These are phyloP conservation scores for Drosophila fuyamai DNA, from an alignment of 1,140 invertebrate species.

Conservation along the genomic window DNA sequence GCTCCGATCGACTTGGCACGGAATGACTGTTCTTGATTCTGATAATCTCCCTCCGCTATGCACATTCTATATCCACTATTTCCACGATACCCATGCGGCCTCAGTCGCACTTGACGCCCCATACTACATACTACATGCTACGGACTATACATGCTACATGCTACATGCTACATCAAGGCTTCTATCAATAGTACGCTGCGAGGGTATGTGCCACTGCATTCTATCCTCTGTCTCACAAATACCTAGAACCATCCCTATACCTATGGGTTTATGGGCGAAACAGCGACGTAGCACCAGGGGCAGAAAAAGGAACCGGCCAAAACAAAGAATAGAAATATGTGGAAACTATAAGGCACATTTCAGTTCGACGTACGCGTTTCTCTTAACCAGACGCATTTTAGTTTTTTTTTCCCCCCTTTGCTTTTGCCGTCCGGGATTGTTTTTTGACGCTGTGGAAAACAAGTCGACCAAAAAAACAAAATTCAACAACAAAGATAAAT, in stretches of 20 bases:
- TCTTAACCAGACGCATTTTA: constrained; percentile 63
- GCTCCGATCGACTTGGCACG: too few relatives aligned
- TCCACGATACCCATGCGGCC: constrained; percentile 3
- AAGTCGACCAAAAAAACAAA: neutral
- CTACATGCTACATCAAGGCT: constrained; percentile 24
- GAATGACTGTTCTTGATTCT: too few relatives aligned
- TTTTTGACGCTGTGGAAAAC: constrained; percentile 4
- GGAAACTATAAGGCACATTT: constrained; percentile 73
- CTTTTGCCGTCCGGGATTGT: constrained; percentile 1
- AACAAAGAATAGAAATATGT: constrained; percentile 61
- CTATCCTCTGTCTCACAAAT: constrained; percentile 34
- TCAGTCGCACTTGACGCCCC: constrained; percentile 2
- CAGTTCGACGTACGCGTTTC: constrained; percentile 67
- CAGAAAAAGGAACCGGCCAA: constrained; percentile 28
- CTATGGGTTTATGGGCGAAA: constrained; percentile 1
- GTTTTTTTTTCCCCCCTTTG: constrained; percentile 2
- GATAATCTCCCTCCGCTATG: too few relatives aligned
- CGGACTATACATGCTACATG: neutral
- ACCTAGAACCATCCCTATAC: constrained; percentile 52
- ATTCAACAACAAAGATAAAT: neutral
- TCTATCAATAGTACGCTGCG: constrained; percentile 59
- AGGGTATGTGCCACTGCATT: constrained; percentile 50
- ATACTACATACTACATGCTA: neutral
- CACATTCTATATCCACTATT: neutral
- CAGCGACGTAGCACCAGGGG: constrained; percentile 4